Conservation (phyloP, 2,888 invertebrate species). For the Lepidonotus clava region DNA sequence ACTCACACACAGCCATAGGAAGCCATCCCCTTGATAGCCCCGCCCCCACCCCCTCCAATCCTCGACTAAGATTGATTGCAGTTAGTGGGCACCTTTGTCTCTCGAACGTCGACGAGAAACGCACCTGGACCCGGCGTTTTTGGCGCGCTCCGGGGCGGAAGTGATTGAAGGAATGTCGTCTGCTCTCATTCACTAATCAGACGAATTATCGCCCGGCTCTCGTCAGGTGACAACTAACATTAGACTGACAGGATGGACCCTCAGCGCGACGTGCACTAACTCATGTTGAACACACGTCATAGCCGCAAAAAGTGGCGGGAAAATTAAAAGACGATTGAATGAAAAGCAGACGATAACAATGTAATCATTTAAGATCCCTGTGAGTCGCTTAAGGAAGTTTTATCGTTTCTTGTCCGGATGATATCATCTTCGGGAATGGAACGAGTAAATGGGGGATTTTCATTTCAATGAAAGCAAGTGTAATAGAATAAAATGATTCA, state of each 20-base stretch:
- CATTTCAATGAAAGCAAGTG: too few species aligned
- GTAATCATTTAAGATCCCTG: too few species aligned
- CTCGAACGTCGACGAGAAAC: neutral
- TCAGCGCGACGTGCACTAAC: neutral
- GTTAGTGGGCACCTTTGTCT: neutral
- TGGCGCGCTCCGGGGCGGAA: neutral
- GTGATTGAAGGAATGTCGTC: constrained; percentile 14
- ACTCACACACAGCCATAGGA: too few species aligned
- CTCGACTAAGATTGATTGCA: neutral
- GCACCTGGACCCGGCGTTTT: neutral
- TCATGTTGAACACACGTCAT: neutral
- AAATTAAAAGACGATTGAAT: too few species aligned
- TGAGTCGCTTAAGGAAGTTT: too few species aligned
- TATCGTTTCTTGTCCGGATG: too few species aligned
- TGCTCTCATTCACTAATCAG: neutral
- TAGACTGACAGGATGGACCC: neutral
- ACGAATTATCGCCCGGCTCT: neutral
- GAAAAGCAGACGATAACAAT: too few species aligned
- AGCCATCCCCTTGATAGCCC: too few species aligned
- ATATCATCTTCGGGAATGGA: too few species aligned
- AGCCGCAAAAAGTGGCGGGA: neutral
- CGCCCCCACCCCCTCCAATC: too few species aligned
- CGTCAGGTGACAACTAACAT: neutral
- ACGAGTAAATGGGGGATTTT: too few species aligned
- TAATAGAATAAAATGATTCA: too few species aligned